Percentiles rank a stretch among this genome's conserved stretches.
Evolutionary conservation across 2,797 vertebrate species (phyloP).

Genomic region (Trachurus trachurus): DNA sequence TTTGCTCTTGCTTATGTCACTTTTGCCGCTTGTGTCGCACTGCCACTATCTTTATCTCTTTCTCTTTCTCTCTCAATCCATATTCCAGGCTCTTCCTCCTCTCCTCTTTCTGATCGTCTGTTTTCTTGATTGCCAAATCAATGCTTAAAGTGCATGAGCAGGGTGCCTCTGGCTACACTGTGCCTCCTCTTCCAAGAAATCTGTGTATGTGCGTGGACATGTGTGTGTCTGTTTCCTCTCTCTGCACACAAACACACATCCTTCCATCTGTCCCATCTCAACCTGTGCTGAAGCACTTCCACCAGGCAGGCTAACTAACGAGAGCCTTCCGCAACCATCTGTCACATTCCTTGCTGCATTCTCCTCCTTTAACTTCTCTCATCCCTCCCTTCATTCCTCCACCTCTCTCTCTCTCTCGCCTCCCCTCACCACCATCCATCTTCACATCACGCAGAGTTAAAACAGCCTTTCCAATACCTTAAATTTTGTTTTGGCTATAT

Average conservation of each 20-base stretch:
- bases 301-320: slow-evolving; percentile 85
- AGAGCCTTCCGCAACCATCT: slow-evolving; percentile 88
- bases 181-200: slow-evolving; percentile 83
- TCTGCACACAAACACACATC: slow-evolving; percentile 77
- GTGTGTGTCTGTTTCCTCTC: slow-evolving; percentile 9
- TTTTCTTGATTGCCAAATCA: slow-evolving; percentile 87
- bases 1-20: slow-evolving; percentile 49
- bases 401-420: slow-evolving; percentile 35
- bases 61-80: slow-evolving; percentile 59
- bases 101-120: slow-evolving; percentile 40
- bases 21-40: slow-evolving; percentile 44
- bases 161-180: slow-evolving; percentile 82
- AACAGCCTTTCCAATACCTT: slow-evolving; percentile 44
- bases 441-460: slow-evolving; percentile 45
- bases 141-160: slow-evolving; percentile 86
- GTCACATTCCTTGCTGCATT: slow-evolving; percentile 79
- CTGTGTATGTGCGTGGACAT: slow-evolving; percentile 26
- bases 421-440: slow-evolving; percentile 13
- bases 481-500: slow-evolving; percentile 57
- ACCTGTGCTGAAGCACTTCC: slow-evolving; percentile 85
- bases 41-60: slow-evolving; percentile 49
- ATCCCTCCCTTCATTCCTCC: slow-evolving; percentile 48
- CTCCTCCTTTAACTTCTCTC: slow-evolving; percentile 63
- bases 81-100: slow-evolving; percentile 55
- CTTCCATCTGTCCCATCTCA: slow-evolving; percentile 88